These are phyloP conservation scores for Haliclystus octoradiatus DNA, from an alignment of 30 jellyfish, hydroid and myxozoan species.

Conservation along the genomic window DNA sequence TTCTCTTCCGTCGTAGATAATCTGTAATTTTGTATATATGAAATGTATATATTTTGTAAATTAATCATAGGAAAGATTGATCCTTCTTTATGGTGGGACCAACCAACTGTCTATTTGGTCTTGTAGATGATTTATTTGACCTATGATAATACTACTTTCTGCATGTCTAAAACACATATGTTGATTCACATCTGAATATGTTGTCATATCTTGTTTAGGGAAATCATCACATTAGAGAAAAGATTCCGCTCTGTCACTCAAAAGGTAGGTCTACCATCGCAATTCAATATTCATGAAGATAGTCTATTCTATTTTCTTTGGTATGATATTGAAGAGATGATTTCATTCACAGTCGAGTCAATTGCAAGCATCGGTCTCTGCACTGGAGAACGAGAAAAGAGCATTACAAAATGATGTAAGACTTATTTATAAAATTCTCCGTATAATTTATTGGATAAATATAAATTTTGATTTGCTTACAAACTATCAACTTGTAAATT, in stretches of 20 bases:
- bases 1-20: not conserved
- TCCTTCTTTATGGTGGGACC: no score
- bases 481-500: not conserved
- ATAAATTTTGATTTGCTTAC: not conserved
- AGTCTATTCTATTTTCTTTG: not conserved
- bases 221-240: constrained; percentile 50
- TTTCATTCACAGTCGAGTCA: constrained; percentile 21
- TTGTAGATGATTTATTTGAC: no score
- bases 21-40: not conserved
- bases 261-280: constrained; percentile 60
- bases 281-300: no score
- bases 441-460: not conserved
- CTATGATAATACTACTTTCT: no score
- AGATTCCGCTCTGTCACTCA: constrained; percentile 31
- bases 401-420: constrained; percentile 58
- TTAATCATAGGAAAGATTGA: no score
- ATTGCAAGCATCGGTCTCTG: constrained; percentile 38
- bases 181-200: no score
- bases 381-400: constrained; percentile 60
- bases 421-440: not conserved
- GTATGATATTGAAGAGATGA: no score
- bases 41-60: no score
- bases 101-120: no score
- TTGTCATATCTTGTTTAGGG: constrained; percentile 49
- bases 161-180: no score